A percentile compares a stretch with the other conserved stretches of the same genome.
Evolutionary conservation across 1,140 invertebrate species (phyloP).

Genomic region (Oscheius sp.): DNA sequence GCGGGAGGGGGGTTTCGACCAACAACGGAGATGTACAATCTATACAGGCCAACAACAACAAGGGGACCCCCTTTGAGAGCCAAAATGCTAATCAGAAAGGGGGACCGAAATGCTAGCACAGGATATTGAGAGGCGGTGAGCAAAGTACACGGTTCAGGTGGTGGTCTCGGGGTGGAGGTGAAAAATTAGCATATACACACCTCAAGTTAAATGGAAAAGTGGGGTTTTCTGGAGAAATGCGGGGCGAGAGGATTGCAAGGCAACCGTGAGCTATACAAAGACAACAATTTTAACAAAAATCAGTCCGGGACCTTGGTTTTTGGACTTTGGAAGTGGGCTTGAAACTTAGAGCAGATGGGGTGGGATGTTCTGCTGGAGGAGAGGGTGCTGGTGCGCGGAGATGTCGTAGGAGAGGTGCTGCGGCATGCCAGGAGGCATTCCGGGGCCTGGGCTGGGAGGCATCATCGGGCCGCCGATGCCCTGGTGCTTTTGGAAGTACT

Average conservation of each 20-base stretch:
- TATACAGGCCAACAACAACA: not conserved
- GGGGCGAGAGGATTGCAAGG: not conserved
- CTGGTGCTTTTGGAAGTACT: conserved; percentile 60
- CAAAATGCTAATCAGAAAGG: not conserved
- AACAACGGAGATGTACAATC: conserved; percentile 4
- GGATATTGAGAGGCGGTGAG: not conserved
- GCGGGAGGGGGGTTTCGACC: no score
- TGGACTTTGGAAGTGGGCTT: not conserved
- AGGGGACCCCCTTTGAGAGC: not conserved
- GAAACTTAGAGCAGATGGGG: not conserved
- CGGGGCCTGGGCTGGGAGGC: not conserved
- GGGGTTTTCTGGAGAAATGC: not conserved
- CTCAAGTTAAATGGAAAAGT: not conserved
- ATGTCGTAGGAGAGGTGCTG: not conserved
- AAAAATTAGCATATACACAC: conserved; percentile 1
- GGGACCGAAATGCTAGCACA: not conserved
- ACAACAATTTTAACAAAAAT: not conserved
- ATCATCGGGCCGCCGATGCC: not conserved
- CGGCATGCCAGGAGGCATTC: not conserved
- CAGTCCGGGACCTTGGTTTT: not conserved
- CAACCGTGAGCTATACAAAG: not conserved
- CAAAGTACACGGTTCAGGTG: not conserved
- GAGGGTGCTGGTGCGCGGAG: not conserved
- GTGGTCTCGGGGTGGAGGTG: no score
- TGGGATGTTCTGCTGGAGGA: not conserved